phyloP scores from a whole-genome alignment of 30 jellyfish, hydroid and myxozoan species.

The Clytia hemisphaerica region DNA sequence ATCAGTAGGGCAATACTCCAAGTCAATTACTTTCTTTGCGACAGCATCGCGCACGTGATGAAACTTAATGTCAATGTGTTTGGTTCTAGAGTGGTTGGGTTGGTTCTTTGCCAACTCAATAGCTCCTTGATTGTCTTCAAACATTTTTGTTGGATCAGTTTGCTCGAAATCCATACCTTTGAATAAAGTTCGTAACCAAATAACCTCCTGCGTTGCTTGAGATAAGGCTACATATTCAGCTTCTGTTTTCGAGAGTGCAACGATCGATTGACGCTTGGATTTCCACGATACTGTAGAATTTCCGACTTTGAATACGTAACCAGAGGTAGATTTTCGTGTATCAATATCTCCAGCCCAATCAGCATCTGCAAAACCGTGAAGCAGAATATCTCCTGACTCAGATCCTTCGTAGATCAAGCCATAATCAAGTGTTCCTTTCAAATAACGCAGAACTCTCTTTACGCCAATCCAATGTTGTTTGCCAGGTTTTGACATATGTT shows the following conservation, averaged over 20 bases:
- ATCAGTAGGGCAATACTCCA: slow-evolving; percentile 25
- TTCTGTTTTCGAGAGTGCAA: slow-evolving; percentile 49
- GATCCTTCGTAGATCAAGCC: background rate
- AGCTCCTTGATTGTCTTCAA: slow-evolving; percentile 31
- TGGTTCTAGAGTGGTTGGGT: slow-evolving; percentile 19
- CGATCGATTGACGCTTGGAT: slow-evolving; percentile 28
- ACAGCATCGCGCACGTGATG: slow-evolving; percentile 16
- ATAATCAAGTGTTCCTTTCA: slow-evolving; percentile 17
- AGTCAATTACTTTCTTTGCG: slow-evolving; percentile 10
- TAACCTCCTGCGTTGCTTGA: slow-evolving; percentile 25
- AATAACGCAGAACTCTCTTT: slow-evolving; percentile 11
- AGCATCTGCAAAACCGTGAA: slow-evolving; percentile 21
- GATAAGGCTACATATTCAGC: slow-evolving; percentile 43
- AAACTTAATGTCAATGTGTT: slow-evolving; percentile 19
- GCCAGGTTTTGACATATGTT: slow-evolving; percentile 32
- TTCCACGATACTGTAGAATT: slow-evolving; percentile 36
- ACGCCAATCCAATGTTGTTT: slow-evolving; percentile 22
- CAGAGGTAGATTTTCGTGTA: slow-evolving; percentile 21
- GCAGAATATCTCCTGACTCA: background rate
- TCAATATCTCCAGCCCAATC: slow-evolving; percentile 39
- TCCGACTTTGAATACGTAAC: slow-evolving; percentile 23
- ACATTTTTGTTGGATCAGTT: slow-evolving; percentile 1
- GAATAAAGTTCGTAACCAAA: background rate
- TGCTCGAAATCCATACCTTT: slow-evolving; percentile 14
- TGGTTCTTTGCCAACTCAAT: slow-evolving; percentile 23